Conservation (phyloP, 2,113 vertebrate species). For the Sinocyclocheilus maitianheensis region DNA sequence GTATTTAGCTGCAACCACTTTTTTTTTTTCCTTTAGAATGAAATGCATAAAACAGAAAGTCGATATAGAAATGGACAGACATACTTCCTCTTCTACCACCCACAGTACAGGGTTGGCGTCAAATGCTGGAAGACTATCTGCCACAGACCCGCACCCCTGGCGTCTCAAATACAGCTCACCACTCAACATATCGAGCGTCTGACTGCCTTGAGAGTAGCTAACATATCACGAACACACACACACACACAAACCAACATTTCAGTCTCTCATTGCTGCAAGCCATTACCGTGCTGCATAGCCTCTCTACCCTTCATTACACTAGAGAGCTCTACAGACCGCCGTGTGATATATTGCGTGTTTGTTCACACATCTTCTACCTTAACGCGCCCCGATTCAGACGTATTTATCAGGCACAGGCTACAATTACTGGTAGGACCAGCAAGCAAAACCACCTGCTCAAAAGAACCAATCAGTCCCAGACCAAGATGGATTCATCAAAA, state of each 20-base stretch:
- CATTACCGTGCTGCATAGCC: slow-evolving; percentile 13
- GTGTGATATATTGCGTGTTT: slow-evolving; percentile 41
- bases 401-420: background rate
- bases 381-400: background rate
- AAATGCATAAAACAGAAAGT: background rate
- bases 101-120: background rate
- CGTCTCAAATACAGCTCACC: slow-evolving; percentile 22
- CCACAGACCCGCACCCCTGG: slow-evolving; percentile 14
- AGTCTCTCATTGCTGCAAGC: slow-evolving; percentile 28
- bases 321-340: slow-evolving; percentile 18
- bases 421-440: slow-evolving; percentile 27
- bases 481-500: slow-evolving; percentile 40
- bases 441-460: slow-evolving; percentile 28
- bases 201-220: slow-evolving; percentile 38
- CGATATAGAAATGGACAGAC: slow-evolving; percentile 19
- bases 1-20: background rate
- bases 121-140: slow-evolving; percentile 28
- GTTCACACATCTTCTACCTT: slow-evolving; percentile 32
- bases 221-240: slow-evolving; percentile 21
- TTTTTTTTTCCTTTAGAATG: background rate
- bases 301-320: slow-evolving; percentile 39
- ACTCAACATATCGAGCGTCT: slow-evolving; percentile 38
- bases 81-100: slow-evolving; percentile 14
- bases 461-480: slow-evolving; percentile 16
- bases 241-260: slow-evolving; percentile 25